Evolutionary conservation across 2,888 invertebrate species (phyloP).

Genomic region (Craniophora ligustri): DNA sequence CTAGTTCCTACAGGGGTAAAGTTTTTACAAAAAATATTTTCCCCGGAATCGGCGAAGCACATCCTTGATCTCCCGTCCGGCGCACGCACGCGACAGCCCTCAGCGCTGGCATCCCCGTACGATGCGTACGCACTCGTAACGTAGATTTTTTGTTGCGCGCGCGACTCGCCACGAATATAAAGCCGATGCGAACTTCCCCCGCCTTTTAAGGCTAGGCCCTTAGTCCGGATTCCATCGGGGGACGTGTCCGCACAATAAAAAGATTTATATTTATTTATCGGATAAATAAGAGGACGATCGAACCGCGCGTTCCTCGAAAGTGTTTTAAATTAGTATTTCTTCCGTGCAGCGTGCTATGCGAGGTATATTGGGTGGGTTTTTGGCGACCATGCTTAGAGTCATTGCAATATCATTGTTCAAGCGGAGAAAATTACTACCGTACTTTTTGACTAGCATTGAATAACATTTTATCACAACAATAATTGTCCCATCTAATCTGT

Average conservation of each 20-base stretch:
- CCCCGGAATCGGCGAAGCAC: conserved; percentile 7
- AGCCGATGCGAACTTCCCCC: conserved; percentile 77
- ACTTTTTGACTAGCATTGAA: too few relatives aligned
- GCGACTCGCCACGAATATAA: conserved; percentile 76
- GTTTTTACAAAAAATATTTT: too few relatives aligned
- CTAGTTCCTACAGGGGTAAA: too few relatives aligned
- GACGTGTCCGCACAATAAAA: conserved; percentile 83
- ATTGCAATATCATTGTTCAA: not conserved
- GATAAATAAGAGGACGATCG: conserved; percentile 69
- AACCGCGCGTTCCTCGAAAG: conserved; percentile 69
- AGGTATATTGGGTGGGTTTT: conserved; percentile 53
- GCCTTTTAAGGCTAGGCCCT: conserved; percentile 80
- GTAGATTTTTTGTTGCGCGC: conserved; percentile 80
- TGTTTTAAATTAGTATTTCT: conserved; percentile 75
- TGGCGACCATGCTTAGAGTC: conserved; percentile 20
- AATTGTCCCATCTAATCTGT: too few relatives aligned
- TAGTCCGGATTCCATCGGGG: conserved; percentile 80
- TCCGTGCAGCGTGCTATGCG: conserved; percentile 64
- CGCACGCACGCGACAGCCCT: conserved; percentile 58
- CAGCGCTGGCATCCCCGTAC: conserved; percentile 73
- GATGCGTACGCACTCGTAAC: conserved; percentile 80
- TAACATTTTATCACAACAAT: too few relatives aligned
- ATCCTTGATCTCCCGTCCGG: conserved; percentile 48
- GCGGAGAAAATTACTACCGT: not conserved
- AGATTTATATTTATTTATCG: conserved; percentile 83